phyloP scores from a whole-genome alignment of 2,888 invertebrate species.

The Mellilla xanthometata region DNA sequence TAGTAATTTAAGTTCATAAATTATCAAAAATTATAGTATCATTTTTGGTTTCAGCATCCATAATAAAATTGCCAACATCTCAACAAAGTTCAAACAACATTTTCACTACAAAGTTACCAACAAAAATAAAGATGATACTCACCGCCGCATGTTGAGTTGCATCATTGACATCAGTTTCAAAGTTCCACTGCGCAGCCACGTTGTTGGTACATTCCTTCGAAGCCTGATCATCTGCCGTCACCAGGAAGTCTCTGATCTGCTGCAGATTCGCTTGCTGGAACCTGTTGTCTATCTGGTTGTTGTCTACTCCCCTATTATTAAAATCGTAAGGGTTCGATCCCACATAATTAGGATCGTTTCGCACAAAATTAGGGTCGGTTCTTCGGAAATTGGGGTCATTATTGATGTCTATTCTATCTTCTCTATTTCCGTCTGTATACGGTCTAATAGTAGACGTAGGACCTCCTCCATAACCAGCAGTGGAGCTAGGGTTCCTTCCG shows the following conservation, averaged over 20 bases:
- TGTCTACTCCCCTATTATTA: conserved; percentile 61
- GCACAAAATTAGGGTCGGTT: conserved; percentile 78
- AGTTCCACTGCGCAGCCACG: conserved; percentile 95
- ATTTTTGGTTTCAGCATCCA: no score
- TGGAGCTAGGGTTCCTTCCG: conserved; percentile 58
- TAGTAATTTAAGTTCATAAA: no score
- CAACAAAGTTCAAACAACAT: no score
- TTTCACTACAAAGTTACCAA: no score
- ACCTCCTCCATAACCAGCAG: conserved; percentile 52
- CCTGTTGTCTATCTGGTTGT: conserved; percentile 65
- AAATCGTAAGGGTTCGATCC: conserved; percentile 72
- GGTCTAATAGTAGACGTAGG: conserved; percentile 59
- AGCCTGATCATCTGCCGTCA: conserved; percentile 88
- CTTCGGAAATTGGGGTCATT: conserved; percentile 72
- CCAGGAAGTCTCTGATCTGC: conserved; percentile 83
- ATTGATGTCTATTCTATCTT: conserved; percentile 72
- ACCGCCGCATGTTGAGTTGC: conserved; percentile 92
- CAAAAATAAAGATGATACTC: conserved; percentile 65
- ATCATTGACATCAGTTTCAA: conserved; percentile 93
- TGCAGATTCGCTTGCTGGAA: conserved; percentile 67
- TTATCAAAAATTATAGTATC: no score
- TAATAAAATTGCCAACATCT: no score
- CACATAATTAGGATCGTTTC: conserved; percentile 68
- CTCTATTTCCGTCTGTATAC: conserved; percentile 60
- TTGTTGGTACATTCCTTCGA: conserved; percentile 92